Percentiles rank a stretch among this genome's conserved stretches.
Evolutionary conservation across 2,113 vertebrate species (phyloP).

Genomic region (Datnioides undecimradiatus): DNA sequence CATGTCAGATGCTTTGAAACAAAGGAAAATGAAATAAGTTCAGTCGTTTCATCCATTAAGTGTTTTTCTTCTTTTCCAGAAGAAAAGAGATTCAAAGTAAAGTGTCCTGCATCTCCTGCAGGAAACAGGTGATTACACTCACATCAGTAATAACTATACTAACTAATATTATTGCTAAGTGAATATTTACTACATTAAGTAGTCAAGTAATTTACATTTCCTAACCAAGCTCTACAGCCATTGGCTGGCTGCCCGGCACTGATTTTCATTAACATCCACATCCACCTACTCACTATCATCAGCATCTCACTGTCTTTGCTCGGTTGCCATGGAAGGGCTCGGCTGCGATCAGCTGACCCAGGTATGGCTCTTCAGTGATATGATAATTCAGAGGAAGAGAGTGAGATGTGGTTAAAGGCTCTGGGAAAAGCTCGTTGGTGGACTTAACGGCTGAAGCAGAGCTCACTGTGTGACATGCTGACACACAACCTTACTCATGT

Average conservation of each 20-base stretch:
- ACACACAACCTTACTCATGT: neutral
- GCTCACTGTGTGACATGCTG: neutral
- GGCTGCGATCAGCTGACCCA: neutral
- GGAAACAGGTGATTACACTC: no score
- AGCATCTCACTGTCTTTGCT: neutral
- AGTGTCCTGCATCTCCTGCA: no score
- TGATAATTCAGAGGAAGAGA: neutral
- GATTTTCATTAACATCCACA: neutral
- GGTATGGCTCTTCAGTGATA: neutral
- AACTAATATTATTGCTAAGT: neutral
- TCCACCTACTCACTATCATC: neutral
- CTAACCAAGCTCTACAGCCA: neutral
- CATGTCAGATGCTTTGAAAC: neutral
- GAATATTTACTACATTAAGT: constrained; percentile 1
- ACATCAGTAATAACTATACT: neutral
- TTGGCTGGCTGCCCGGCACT: neutral
- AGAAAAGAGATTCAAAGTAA: no score
- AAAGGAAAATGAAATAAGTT: neutral
- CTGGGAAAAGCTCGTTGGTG: neutral
- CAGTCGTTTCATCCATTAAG: no score
- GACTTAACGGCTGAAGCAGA: neutral
- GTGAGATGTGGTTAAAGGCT: neutral
- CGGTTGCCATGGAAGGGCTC: neutral
- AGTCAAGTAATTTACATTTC: neutral
- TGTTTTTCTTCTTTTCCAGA: neutral